phyloP scores from a whole-genome alignment of 2,113 vertebrate genomes.

The Coturnix japonica region DNA sequence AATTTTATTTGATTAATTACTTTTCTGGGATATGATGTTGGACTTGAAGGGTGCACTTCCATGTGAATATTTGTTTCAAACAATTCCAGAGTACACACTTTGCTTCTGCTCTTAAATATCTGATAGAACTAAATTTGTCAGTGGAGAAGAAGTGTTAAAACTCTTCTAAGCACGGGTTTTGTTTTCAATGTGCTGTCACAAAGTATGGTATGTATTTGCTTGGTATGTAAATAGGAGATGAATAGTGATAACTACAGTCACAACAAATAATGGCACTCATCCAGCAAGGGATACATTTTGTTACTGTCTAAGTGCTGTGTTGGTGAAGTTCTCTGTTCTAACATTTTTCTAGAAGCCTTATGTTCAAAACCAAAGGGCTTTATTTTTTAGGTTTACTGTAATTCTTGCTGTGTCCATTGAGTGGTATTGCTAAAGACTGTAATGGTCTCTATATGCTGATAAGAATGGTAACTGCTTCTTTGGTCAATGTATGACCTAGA shows the following conservation, averaged over 20 bases:
- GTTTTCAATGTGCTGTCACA: not conserved
- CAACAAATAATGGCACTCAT: conserved; percentile 27
- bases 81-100: not conserved
- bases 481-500: conserved; percentile 7
- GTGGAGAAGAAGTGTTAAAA: not conserved
- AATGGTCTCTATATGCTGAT: conserved; percentile 23
- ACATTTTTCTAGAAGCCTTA: not conserved
- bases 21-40: not conserved
- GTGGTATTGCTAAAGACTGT: not conserved
- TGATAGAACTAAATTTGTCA: not conserved
- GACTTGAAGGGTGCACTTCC: not conserved
- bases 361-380: conserved; percentile 2
- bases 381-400: not conserved
- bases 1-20: not conserved
- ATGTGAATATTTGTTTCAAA: not conserved
- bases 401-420: not conserved
- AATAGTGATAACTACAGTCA: conserved; percentile 35
- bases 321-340: conserved; percentile 26
- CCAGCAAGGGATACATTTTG: conserved; percentile 18
- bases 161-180: not conserved
- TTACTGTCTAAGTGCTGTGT: not conserved
- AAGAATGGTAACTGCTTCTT: not conserved
- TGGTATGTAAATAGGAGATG: conserved; percentile 36
- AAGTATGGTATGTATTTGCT: conserved; percentile 13
- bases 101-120: not conserved